phyloP scores from a whole-genome alignment of 1,140 invertebrate genomes.

The Trigoniulus corallinus region DNA sequence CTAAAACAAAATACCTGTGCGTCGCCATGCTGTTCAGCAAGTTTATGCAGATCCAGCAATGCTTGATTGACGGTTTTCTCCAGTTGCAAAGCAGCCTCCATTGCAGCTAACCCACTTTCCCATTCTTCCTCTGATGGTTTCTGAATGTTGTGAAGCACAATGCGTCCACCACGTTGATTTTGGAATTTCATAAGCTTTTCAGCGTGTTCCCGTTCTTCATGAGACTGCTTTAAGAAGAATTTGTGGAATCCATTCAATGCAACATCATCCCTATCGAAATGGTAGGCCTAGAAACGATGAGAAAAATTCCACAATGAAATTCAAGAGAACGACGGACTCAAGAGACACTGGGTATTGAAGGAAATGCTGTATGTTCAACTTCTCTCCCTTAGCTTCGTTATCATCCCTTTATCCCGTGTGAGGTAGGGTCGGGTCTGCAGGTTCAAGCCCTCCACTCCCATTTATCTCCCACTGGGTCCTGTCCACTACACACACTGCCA shows the following conservation, averaged over 20 bases:
- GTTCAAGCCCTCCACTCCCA: no score
- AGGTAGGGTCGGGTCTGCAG: no score
- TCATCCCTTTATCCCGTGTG: no score
- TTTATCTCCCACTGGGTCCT: no score
- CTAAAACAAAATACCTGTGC: slow-evolving; percentile 25
- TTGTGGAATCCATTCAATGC: slow-evolving; percentile 39
- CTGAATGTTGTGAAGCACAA: slow-evolving; percentile 30
- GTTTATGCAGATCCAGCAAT: slow-evolving; percentile 30
- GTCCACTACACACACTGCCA: no score
- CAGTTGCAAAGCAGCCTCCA: slow-evolving; percentile 36
- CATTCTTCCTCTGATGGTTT: slow-evolving; percentile 39
- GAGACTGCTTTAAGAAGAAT: slow-evolving; percentile 37
- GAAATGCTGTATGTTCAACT: no score
- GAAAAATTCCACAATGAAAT: no score
- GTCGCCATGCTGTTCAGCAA: slow-evolving; percentile 27
- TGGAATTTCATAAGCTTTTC: slow-evolving; percentile 44
- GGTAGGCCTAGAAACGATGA: slow-evolving; percentile 29
- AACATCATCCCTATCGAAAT: slow-evolving; percentile 48
- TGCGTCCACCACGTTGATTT: slow-evolving; percentile 38
- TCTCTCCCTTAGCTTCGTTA: background rate
- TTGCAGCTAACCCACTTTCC: slow-evolving; percentile 35
- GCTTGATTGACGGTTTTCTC: slow-evolving; percentile 43
- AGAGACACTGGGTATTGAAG: no score
- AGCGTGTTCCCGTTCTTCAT: slow-evolving; percentile 46
- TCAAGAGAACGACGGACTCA: no score